Evolutionary conservation across 2,888 invertebrate genomes (phyloP).

Genomic region (Lepetodrilus schrolli): DNA sequence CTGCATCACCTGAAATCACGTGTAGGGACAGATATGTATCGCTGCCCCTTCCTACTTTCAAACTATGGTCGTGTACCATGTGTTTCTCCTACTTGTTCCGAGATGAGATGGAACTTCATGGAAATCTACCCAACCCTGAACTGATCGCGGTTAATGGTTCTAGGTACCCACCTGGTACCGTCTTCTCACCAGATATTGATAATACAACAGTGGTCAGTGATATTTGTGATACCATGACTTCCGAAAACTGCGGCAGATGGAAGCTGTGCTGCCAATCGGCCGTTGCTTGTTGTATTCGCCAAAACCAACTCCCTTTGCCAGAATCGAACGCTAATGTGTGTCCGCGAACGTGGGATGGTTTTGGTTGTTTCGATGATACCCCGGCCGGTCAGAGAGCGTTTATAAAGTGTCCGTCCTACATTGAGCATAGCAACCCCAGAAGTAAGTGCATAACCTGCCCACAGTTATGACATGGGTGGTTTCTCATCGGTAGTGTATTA

Average conservation of each 20-base stretch:
- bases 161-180: background rate
- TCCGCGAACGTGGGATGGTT: slow-evolving; percentile 66
- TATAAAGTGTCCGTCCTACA: slow-evolving; percentile 52
- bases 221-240: slow-evolving; percentile 45
- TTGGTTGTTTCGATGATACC: slow-evolving; percentile 58
- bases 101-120: slow-evolving; percentile 16
- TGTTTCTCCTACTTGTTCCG: slow-evolving; percentile 57
- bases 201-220: slow-evolving; percentile 39
- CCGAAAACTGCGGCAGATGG: slow-evolving; percentile 52
- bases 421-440: slow-evolving; percentile 75
- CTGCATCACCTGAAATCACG: too few relatives aligned
- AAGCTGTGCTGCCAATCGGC: slow-evolving; percentile 52
- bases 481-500: too few relatives aligned
- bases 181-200: slow-evolving; percentile 43
- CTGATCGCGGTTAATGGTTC: slow-evolving; percentile 21
- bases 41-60: slow-evolving; percentile 42
- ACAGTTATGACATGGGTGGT: too few relatives aligned
- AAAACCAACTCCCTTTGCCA: slow-evolving; percentile 32
- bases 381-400: slow-evolving; percentile 58
- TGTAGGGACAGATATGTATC: slow-evolving; percentile 41
- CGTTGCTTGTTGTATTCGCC: slow-evolving; percentile 49
- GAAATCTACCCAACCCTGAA: slow-evolving; percentile 4
- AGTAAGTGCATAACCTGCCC: slow-evolving; percentile 47
- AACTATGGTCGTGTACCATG: slow-evolving; percentile 49
- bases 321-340: slow-evolving; percentile 36